phyloP scores from a whole-genome alignment of 2,113 vertebrate species.

The Cervus canadensis region DNA sequence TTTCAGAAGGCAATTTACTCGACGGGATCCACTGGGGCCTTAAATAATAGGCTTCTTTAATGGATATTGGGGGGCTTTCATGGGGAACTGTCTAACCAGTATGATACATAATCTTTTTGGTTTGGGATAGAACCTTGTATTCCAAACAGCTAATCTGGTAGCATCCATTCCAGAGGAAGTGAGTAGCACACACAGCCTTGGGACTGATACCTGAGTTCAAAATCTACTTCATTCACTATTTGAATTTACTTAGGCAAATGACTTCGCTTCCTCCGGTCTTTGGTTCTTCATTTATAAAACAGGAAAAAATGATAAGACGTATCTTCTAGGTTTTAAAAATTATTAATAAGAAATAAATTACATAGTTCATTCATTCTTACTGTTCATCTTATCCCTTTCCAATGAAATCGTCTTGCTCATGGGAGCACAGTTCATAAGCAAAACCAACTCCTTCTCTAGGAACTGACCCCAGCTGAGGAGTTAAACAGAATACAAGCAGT shows the following conservation, averaged over 20 bases:
- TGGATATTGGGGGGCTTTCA: not conserved
- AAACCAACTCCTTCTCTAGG: not conserved
- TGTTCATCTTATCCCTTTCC: slow-evolving; percentile 4
- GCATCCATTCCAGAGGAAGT: not conserved
- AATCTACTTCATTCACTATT: not conserved
- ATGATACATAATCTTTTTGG: not conserved
- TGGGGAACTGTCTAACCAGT: not conserved
- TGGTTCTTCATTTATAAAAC: not conserved
- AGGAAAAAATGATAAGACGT: not conserved
- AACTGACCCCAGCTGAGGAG: not conserved
- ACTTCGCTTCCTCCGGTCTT: not conserved
- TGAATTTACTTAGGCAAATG: not conserved
- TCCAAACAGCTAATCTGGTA: not conserved
- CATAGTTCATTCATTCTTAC: not conserved
- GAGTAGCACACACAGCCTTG: not conserved
- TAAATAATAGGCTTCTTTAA: not conserved
- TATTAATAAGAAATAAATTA: not conserved
- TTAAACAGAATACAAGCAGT: not conserved
- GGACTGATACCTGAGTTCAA: not conserved
- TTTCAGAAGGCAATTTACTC: slow-evolving; percentile 51
- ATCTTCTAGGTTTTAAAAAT: not conserved
- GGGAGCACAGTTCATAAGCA: not conserved
- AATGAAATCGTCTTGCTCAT: not conserved
- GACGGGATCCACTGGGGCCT: not conserved
- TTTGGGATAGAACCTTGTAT: not conserved